These are phyloP conservation scores for Caenorhabditis becei DNA, from an alignment of 2,888 invertebrate genomes.

Conservation along the genomic window DNA sequence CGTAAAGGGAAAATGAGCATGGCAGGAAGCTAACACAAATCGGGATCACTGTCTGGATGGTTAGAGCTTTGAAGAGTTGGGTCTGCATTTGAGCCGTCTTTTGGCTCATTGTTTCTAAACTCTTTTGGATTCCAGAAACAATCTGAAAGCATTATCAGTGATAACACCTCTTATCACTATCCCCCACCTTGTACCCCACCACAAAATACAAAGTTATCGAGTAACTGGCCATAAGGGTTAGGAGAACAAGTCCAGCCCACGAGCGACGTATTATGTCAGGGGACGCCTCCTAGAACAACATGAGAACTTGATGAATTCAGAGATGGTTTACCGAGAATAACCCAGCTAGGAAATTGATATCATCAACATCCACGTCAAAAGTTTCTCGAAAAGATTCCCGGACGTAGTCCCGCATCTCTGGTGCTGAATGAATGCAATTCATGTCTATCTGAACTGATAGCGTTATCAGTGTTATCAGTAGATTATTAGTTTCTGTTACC, in stretches of 20 bases:
- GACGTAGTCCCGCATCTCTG: constrained; percentile 24
- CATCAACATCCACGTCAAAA: constrained; percentile 4
- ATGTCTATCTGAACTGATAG: background rate
- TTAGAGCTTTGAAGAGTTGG: constrained; percentile 20
- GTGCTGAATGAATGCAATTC: constrained; percentile 1
- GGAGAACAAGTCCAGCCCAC: background rate
- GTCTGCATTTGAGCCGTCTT: constrained; percentile 22
- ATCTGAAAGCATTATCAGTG: constrained; percentile 16
- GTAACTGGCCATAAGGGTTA: background rate
- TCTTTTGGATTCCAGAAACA: background rate
- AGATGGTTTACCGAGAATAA: constrained; percentile 18
- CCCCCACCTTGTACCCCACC: background rate
- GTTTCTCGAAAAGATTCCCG: background rate
- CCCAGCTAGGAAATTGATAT: constrained; percentile 12
- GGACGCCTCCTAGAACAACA: background rate
- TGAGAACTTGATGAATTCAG: background rate
- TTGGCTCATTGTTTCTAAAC: background rate
- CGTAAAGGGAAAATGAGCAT: constrained; percentile 18
- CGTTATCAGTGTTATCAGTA: no score
- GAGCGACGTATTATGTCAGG: background rate
- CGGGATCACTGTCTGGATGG: constrained; percentile 18
- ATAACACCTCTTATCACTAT: no score
- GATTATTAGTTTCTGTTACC: background rate
- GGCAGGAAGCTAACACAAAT: constrained; percentile 31
- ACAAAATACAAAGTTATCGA: background rate